phyloP scores from a whole-genome alignment of 2,797 vertebrate species.

The Clarias platycephalus region DNA sequence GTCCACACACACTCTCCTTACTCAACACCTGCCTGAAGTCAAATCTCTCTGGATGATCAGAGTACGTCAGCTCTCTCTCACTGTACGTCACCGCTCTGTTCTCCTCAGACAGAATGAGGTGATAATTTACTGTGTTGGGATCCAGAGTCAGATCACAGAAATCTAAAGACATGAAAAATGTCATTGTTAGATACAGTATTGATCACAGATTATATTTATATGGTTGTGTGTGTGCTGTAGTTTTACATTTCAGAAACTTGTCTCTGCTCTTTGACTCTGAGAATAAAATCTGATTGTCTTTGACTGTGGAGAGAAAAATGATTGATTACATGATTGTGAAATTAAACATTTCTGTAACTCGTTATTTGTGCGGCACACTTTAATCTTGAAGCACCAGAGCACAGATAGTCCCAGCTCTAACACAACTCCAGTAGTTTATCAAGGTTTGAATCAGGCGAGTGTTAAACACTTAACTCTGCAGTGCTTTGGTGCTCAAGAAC shows the following conservation, averaged over 20 bases:
- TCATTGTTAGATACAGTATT: neutral
- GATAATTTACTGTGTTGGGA: neutral
- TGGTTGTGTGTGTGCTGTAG: neutral
- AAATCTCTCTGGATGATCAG: neutral
- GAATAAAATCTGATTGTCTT: neutral
- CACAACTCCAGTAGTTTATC: neutral
- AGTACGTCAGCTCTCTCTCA: neutral
- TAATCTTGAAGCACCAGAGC: neutral
- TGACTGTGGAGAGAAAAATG: neutral
- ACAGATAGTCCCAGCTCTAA: neutral
- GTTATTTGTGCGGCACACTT: neutral
- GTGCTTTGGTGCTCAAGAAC: neutral
- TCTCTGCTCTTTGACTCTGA: slow-evolving; percentile 1
- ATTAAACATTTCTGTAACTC: neutral
- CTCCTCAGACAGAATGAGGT: neutral
- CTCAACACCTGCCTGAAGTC: neutral
- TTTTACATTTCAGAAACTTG: neutral
- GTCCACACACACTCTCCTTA: slow-evolving; percentile 11
- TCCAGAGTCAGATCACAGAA: slow-evolving; percentile 16
- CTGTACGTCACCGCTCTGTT: neutral
- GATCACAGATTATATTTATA: neutral
- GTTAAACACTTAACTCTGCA: neutral
- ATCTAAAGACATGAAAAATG: neutral
- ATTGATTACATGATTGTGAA: neutral
- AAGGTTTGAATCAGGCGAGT: neutral